Conservation (phyloP, 1,140 invertebrate genomes). For the Chelonus insularis region DNA sequence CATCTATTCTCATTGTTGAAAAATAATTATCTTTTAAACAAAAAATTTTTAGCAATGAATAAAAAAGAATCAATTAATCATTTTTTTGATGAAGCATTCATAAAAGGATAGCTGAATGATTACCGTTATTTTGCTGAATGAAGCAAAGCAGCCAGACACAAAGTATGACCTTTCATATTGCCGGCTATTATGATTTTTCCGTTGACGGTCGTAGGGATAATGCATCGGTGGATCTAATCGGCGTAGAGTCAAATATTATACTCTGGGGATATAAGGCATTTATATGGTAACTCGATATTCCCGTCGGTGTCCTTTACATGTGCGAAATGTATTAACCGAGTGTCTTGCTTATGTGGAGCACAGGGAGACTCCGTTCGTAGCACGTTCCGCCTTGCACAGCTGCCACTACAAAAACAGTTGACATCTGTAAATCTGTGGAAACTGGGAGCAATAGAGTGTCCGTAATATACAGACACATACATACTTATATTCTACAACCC, state of each 20-base stretch:
- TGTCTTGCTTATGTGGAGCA: constrained; percentile 1
- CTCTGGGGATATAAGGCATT: constrained; percentile 31
- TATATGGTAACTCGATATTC: constrained; percentile 36
- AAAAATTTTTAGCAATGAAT: too few relatives aligned
- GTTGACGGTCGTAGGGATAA: constrained; percentile 9
- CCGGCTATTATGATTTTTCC: neutral
- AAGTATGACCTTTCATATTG: neutral
- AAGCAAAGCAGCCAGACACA: neutral
- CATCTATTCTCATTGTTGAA: too few relatives aligned
- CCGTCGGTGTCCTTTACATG: constrained; percentile 22
- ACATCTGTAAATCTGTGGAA: constrained; percentile 38
- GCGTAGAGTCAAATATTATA: constrained; percentile 13
- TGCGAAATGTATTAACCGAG: constrained; percentile 26
- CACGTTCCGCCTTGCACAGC: constrained; percentile 37
- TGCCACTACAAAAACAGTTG: constrained; percentile 40
- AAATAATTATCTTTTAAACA: too few relatives aligned
- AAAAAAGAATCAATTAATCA: too few relatives aligned
- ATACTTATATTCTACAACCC: neutral
- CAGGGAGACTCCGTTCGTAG: constrained; percentile 18
- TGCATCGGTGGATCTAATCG: constrained; percentile 23
- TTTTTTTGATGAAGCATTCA: too few relatives aligned
- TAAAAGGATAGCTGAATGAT: neutral
- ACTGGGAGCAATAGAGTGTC: constrained; percentile 7
- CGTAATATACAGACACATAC: constrained; percentile 20
- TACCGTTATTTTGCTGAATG: neutral